A percentile compares a stretch with the other conserved stretches of the same genome.
Conservation (phyloP, 2,113 vertebrate genomes). For the Solea solea region DNA sequence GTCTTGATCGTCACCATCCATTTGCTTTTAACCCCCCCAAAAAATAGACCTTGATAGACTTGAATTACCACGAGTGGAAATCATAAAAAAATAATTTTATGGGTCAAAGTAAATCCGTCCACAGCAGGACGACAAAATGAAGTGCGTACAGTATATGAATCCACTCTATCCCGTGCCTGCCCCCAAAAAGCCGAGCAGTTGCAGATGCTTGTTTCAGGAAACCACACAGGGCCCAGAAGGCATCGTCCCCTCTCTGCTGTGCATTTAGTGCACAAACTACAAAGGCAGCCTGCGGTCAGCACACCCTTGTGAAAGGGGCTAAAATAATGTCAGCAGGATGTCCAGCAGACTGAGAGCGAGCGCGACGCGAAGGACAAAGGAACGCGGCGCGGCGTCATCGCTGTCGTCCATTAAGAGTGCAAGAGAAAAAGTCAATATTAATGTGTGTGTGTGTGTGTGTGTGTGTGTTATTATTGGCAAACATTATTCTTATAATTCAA, state of each 20-base stretch:
- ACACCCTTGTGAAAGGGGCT: conserved; percentile 84
- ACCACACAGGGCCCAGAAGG: conserved; percentile 71
- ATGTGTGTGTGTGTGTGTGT: neutral
- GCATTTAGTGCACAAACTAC: conserved; percentile 80
- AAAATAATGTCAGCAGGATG: conserved; percentile 86
- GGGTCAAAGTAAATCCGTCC: conserved; percentile 45
- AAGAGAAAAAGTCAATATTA: neutral
- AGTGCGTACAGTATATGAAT: conserved; percentile 56
- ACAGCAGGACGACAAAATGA: conserved; percentile 53
- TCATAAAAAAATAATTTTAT: conserved; percentile 55
- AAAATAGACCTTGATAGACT: conserved; percentile 1
- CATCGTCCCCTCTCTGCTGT: conserved; percentile 71
- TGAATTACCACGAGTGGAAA: conserved; percentile 45
- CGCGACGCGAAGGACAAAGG: conserved; percentile 54
- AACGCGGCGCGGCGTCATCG: conserved; percentile 1
- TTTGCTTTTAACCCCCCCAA: neutral
- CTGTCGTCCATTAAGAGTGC: neutral
- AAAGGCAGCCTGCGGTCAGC: conserved; percentile 80
- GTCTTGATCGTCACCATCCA: neutral
- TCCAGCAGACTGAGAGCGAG: conserved; percentile 81
- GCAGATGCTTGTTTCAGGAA: conserved; percentile 79
- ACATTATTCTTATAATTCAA: neutral
- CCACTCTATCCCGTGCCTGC: conserved; percentile 61
- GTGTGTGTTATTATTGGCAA: neutral
- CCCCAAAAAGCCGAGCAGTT: conserved; percentile 60